Conservation (phyloP, 2,888 invertebrate genomes). For the Stenchaetothrips biformis region DNA sequence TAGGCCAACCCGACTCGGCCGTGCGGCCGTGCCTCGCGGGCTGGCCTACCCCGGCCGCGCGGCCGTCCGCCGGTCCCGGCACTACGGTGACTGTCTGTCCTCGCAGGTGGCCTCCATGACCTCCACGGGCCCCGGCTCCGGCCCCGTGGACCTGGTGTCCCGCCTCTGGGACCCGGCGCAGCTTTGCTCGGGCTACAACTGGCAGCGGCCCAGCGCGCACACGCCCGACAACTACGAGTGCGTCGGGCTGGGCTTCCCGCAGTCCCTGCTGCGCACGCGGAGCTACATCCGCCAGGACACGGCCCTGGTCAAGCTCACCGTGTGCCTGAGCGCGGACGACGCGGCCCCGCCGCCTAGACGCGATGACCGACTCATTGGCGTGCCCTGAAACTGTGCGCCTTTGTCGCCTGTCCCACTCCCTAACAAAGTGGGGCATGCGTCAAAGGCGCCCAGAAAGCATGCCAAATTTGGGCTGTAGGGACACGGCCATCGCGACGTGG, state of each 20-base stretch:
- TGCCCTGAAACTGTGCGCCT: too few species aligned
- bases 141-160: conserved; percentile 39
- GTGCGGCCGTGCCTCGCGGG: too few species aligned
- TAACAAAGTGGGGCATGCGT: too few species aligned
- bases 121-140: conserved; percentile 13
- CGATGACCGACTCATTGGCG: too few species aligned
- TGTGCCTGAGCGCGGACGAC: conserved; percentile 45
- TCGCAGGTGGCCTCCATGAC: conserved; percentile 24
- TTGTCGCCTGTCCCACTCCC: too few species aligned
- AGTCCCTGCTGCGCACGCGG: conserved; percentile 48
- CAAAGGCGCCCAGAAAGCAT: background rate
- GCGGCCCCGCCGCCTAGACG: too few species aligned
- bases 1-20: too few species aligned
- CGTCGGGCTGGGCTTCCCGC: conserved; percentile 51
- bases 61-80: too few species aligned
- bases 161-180: conserved; percentile 44
- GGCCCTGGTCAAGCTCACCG: conserved; percentile 52
- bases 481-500: too few species aligned
- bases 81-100: background rate
- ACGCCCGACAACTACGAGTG: conserved; percentile 44
- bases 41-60: too few species aligned
- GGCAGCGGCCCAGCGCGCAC: conserved; percentile 41
- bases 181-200: conserved; percentile 44
- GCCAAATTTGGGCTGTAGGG: background rate
- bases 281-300: conserved; percentile 50